Percentiles rank a stretch among this genome's conserved stretches.
These are phyloP conservation scores for Macroramphosus scolopax DNA, from an alignment of 2,797 vertebrate genomes.

Conservation along the genomic window DNA sequence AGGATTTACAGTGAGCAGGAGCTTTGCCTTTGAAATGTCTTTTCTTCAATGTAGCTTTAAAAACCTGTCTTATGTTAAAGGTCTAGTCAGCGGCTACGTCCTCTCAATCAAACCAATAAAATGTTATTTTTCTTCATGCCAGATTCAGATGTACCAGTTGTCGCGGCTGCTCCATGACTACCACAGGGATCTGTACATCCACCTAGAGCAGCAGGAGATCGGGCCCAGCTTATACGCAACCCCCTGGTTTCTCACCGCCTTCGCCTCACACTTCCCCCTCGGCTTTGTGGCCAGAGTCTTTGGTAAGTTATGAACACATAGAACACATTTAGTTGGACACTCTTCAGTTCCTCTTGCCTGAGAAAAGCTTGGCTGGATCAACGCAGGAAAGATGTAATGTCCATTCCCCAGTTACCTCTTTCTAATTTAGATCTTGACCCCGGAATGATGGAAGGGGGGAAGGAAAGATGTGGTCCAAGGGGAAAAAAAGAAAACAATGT, in stretches of 20 bases:
- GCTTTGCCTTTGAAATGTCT: no score
- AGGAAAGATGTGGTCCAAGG: not conserved
- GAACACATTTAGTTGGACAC: not conserved
- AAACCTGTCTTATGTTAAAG: no score
- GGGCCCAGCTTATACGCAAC: constrained; percentile 95
- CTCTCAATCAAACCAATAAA: no score
- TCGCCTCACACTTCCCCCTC: constrained; percentile 94
- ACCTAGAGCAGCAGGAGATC: constrained; percentile 93
- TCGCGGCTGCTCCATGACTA: constrained; percentile 96
- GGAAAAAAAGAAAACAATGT: constrained; percentile 8
- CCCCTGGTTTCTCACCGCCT: constrained; percentile 97
- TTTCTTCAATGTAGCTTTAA: no score
- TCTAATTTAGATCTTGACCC: constrained; percentile 11
- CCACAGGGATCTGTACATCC: constrained; percentile 90
- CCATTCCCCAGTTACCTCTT: constrained; percentile 1
- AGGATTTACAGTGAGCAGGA: no score
- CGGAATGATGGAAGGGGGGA: not conserved
- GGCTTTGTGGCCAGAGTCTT: constrained; percentile 97
- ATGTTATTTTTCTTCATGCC: no score
- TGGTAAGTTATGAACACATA: constrained; percentile 77
- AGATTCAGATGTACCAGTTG: constrained; percentile 99
- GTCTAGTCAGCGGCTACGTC: no score
- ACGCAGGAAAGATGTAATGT: constrained; percentile 1
- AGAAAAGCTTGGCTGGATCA: not conserved
- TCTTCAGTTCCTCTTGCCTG: not conserved